phyloP scores from a whole-genome alignment of 2,888 invertebrate species.

The Buathra laborator region DNA sequence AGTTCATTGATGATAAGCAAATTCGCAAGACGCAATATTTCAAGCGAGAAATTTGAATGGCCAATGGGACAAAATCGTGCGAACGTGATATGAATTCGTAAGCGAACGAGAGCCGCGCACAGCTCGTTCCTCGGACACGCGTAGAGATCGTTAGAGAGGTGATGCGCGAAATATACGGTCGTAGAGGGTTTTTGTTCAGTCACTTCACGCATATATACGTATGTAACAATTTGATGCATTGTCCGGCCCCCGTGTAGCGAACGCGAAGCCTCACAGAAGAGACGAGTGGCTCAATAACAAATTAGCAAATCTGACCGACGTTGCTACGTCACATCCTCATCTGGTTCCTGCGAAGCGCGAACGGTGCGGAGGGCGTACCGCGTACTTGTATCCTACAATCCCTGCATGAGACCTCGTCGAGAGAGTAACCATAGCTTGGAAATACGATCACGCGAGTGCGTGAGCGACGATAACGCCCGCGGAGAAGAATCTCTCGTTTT shows the following conservation, averaged over 20 bases:
- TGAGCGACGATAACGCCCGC: slow-evolving; percentile 30
- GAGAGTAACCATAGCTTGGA: not conserved
- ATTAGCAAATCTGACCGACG: slow-evolving; percentile 77
- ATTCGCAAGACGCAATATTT: not conserved
- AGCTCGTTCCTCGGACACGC: not conserved
- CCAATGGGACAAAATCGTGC: slow-evolving; percentile 38
- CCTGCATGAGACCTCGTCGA: slow-evolving; percentile 48
- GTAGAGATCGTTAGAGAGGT: not conserved
- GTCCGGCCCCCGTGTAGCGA: slow-evolving; percentile 2
- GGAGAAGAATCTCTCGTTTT: slow-evolving; percentile 2
- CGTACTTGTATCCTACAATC: slow-evolving; percentile 1
- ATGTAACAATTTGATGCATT: slow-evolving; percentile 11
- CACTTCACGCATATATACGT: not conserved
- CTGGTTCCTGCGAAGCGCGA: slow-evolving; percentile 14
- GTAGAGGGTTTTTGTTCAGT: not conserved
- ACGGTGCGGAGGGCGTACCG: not conserved
- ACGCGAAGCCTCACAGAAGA: slow-evolving; percentile 7
- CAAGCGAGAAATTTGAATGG: slow-evolving; percentile 29
- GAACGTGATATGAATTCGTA: slow-evolving; percentile 34
- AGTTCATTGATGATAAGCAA: not conserved
- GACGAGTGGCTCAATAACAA: slow-evolving; percentile 74
- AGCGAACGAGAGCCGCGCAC: not conserved
- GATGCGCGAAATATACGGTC: not conserved
- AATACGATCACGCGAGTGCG: slow-evolving; percentile 1
- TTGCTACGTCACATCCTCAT: slow-evolving; percentile 81